Conservation (phyloP, 2,888 invertebrate genomes). For the Anthophora plumipes region DNA sequence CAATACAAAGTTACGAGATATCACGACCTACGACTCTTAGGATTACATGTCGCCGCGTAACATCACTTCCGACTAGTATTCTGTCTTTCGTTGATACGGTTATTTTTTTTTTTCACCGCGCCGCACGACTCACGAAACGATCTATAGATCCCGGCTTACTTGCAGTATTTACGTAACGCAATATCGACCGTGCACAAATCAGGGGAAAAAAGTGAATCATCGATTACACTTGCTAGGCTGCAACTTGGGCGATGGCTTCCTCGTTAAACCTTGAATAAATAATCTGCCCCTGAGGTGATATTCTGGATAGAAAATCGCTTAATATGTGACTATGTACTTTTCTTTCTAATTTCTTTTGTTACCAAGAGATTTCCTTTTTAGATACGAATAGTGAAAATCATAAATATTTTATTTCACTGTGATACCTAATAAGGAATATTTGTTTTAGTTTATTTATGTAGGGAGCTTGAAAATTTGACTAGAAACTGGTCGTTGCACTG, state of each 20-base stretch:
- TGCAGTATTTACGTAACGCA: slow-evolving; percentile 59
- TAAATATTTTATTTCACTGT: background rate
- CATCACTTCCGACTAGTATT: slow-evolving; percentile 20
- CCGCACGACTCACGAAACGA: slow-evolving; percentile 38
- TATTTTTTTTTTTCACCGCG: slow-evolving; percentile 35
- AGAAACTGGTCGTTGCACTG: too few species aligned
- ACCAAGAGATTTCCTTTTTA: background rate
- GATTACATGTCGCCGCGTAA: background rate
- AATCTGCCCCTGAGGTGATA: slow-evolving; percentile 60
- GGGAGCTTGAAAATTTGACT: too few species aligned
- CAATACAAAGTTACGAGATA: slow-evolving; percentile 3
- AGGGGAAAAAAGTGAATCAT: slow-evolving; percentile 70
- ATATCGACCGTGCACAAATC: slow-evolving; percentile 48
- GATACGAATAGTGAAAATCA: background rate
- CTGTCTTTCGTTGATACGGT: slow-evolving; percentile 41
- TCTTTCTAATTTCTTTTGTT: background rate
- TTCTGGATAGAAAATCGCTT: slow-evolving; percentile 4
- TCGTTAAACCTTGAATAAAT: slow-evolving; percentile 69
- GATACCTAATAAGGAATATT: background rate
- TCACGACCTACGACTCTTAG: slow-evolving; percentile 15
- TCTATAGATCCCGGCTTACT: slow-evolving; percentile 40
- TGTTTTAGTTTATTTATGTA: too few species aligned
- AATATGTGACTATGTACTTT: background rate
- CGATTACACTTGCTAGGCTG: slow-evolving; percentile 75
- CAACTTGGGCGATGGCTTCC: slow-evolving; percentile 71